Conservation (phyloP, 2,113 vertebrate species). For the Mirounga angustirostris region DNA sequence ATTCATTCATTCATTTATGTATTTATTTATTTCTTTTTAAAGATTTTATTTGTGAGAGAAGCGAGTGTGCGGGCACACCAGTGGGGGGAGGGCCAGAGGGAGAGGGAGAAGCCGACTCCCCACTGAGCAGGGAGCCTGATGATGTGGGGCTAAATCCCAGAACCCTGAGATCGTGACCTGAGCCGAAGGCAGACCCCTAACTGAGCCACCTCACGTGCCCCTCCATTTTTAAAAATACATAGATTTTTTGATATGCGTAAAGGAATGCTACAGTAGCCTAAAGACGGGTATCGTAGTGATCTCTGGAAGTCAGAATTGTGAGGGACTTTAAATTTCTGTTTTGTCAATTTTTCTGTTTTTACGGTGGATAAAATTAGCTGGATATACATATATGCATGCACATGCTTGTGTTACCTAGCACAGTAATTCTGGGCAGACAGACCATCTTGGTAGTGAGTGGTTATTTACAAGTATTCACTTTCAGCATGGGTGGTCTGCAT, state of each 20-base stretch:
- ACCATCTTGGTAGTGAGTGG: neutral
- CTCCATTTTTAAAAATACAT: neutral
- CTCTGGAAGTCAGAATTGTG: neutral
- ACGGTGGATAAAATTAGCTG: neutral
- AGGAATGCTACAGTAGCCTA: neutral
- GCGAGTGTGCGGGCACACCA: neutral
- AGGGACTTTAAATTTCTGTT: constrained; percentile 25
- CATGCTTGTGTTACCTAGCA: neutral
- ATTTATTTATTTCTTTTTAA: neutral
- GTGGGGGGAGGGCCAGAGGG: neutral
- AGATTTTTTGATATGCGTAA: neutral
- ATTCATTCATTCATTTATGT: too few species aligned
- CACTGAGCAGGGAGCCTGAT: neutral
- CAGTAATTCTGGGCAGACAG: neutral
- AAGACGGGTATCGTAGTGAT: neutral
- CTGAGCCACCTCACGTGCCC: neutral
- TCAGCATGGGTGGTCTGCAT: neutral
- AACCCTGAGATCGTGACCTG: neutral
- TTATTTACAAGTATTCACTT: neutral
- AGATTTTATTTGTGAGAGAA: neutral
- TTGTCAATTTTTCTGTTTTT: neutral
- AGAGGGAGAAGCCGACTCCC: neutral
- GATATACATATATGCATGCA: neutral
- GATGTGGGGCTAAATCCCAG: neutral
- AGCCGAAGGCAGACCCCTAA: neutral